phyloP scores from a whole-genome alignment of 1,140 invertebrate species.

The Mycetomoellerius zeteki region DNA sequence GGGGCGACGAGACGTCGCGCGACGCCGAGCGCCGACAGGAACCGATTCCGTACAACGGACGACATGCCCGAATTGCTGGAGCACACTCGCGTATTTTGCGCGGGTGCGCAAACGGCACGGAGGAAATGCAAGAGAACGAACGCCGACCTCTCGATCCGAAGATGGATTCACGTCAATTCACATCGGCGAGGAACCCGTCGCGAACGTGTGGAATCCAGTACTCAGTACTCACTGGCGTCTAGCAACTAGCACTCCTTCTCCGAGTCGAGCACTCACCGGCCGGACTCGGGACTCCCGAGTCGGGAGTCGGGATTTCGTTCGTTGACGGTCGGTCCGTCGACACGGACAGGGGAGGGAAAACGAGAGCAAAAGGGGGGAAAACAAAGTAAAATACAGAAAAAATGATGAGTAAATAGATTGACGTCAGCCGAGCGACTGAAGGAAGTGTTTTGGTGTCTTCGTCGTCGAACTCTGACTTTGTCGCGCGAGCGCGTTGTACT shows the following conservation, averaged over 20 bases:
- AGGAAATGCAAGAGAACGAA: not conserved
- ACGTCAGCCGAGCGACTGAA: not conserved
- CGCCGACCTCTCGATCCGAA: too few species aligned
- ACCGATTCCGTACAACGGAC: not conserved
- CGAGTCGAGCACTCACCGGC: not conserved
- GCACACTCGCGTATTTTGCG: not conserved
- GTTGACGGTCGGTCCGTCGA: not conserved
- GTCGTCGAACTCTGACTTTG: not conserved
- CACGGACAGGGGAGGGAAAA: not conserved
- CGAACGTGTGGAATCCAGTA: not conserved
- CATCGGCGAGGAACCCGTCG: not conserved
- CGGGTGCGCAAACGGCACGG: too few species aligned
- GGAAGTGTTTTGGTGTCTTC: not conserved
- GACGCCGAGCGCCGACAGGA: slow-evolving; percentile 6
- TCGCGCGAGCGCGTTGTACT: not conserved
- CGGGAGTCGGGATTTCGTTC: not conserved
- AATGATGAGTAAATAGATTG: not conserved
- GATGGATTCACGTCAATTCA: not conserved
- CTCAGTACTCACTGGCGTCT: too few species aligned
- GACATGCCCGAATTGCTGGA: not conserved
- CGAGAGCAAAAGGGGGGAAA: too few species aligned
- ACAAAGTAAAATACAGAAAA: not conserved
- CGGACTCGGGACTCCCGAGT: too few species aligned
- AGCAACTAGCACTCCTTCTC: too few species aligned
- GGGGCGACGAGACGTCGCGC: not conserved